Base-by-base conservation (phyloP, 2,113 vertebrate species). In the Gila orcuttii region DNA sequence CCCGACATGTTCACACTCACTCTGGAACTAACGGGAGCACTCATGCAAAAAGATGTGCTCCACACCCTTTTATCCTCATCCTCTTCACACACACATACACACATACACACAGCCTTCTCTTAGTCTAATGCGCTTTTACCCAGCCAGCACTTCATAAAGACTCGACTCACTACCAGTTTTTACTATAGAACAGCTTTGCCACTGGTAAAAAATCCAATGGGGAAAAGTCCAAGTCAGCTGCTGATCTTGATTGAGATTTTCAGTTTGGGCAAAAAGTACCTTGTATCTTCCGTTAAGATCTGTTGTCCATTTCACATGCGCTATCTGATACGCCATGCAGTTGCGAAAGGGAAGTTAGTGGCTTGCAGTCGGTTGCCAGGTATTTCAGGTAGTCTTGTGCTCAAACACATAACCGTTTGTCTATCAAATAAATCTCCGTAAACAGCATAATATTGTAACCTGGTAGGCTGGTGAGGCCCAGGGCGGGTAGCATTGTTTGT, bases 1-100 rank as follows among this genome's bases (percentile, higher is more conserved):
- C 88, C 89, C 89, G 90, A 85, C 84, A 87, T 74, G 88, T 80
- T 73, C 88, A 17, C 15, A 4, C 50, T 78, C 66, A 85, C 92
- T 91, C 90, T 91, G 90, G 86, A 89, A 91, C 93, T 91, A 92
- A 90, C 85, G 77, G 87, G 87, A 88, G 89, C 89, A 88, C 88
- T 93, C 89, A 92, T 91, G 91, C 93, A 93, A 91, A 91, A 87
- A 92, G 89, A 89, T 79, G 85, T 81, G n/a, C 75, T 71, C 76
- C 84, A 83, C 86, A 79, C 81, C 85, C 82, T n/a, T 86, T 73
- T 45, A 28, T 87, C 64, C 71, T 82, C 36, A 60, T 85, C 28
- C 42, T 42, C 68, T 71, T n/a, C 21, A 52, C 47, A 82, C 80
- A 57, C 55, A 55, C 1, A 82, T n/a, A 80, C 78, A 57, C 13